Percentiles rank a stretch among this genome's conserved stretches.
Evolutionary conservation across 1,140 invertebrate genomes (phyloP).

Genomic region (Scaptomyza pallida): DNA sequence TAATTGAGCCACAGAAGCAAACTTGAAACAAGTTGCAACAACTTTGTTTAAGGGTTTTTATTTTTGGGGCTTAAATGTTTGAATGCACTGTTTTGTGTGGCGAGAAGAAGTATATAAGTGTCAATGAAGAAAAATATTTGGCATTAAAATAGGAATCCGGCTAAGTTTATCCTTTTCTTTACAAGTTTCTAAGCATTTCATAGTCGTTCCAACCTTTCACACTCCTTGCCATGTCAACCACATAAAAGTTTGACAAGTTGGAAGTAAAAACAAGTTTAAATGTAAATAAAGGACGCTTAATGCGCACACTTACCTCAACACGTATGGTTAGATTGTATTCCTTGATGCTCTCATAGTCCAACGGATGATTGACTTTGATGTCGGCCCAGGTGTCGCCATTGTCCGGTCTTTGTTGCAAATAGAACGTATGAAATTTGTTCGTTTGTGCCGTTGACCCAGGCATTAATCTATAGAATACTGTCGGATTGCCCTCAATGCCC

Average conservation of each 20-base stretch:
- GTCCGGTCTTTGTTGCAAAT: constrained; percentile 95
- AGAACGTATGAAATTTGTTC: constrained; percentile 97
- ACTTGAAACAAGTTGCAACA: constrained; percentile 17
- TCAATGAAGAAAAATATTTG: too few species aligned
- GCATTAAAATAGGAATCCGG: too few species aligned
- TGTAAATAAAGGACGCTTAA: background rate
- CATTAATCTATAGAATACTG: constrained; percentile 97
- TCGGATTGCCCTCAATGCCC: constrained; percentile 97
- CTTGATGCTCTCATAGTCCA: constrained; percentile 97
- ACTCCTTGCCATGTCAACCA: constrained; percentile 2
- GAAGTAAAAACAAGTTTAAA: constrained; percentile 24
- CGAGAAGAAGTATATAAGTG: background rate
- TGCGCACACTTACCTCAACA: constrained; percentile 89
- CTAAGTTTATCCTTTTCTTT: too few species aligned
- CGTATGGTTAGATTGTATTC: constrained; percentile 98
- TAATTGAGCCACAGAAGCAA: constrained; percentile 58
- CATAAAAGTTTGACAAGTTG: constrained; percentile 31
- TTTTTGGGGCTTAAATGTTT: constrained; percentile 3
- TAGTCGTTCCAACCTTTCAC: background rate
- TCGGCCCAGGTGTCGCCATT: constrained; percentile 96
- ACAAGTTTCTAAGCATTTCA: background rate
- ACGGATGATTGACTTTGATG: constrained; percentile 97
- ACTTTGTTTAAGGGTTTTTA: constrained; percentile 23
- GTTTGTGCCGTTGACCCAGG: constrained; percentile 97
- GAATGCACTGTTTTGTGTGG: background rate